These are phyloP conservation scores for Mayetiola destructor DNA, from an alignment of 2,888 invertebrate genomes.

Conservation along the genomic window DNA sequence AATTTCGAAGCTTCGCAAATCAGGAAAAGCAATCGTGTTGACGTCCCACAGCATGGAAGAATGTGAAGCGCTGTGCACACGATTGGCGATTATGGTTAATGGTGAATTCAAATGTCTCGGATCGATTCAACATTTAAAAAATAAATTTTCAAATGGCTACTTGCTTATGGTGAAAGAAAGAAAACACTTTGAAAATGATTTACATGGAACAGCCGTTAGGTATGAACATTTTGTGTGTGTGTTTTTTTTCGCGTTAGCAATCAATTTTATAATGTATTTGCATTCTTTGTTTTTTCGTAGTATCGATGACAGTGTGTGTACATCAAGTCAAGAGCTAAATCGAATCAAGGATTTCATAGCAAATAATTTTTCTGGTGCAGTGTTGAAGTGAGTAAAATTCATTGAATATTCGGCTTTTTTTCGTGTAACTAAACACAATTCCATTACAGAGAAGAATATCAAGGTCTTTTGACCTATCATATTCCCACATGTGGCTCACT, in stretches of 20 bases:
- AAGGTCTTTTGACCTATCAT: slow-evolving; percentile 56
- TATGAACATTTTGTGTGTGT: too few relatives aligned
- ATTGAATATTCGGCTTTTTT: not conserved
- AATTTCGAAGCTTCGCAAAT: slow-evolving; percentile 49
- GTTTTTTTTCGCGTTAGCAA: too few relatives aligned
- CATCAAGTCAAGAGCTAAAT: too few relatives aligned
- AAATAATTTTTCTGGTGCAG: not conserved
- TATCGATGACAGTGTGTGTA: too few relatives aligned
- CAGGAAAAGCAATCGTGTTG: slow-evolving; percentile 60
- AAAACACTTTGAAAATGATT: too few relatives aligned
- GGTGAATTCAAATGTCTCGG: slow-evolving; percentile 61
- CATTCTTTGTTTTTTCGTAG: too few relatives aligned
- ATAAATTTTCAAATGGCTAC: slow-evolving; percentile 44
- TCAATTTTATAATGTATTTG: too few relatives aligned
- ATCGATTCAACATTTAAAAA: slow-evolving; percentile 60
- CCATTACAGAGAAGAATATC: slow-evolving; percentile 48
- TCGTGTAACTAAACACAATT: not conserved
- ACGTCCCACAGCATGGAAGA: slow-evolving; percentile 83
- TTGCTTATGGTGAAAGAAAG: slow-evolving; percentile 36
- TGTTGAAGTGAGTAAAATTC: not conserved
- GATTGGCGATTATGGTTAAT: slow-evolving; percentile 69
- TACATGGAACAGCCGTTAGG: too few relatives aligned
- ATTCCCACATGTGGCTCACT: slow-evolving; percentile 40
- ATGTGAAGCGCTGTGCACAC: slow-evolving; percentile 67
- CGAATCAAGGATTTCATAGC: not conserved